A percentile compares a stretch with the other conserved stretches of the same genome.
Evolutionary conservation across 2,888 invertebrate species (phyloP).

Genomic region (Orthosia cruda): DNA sequence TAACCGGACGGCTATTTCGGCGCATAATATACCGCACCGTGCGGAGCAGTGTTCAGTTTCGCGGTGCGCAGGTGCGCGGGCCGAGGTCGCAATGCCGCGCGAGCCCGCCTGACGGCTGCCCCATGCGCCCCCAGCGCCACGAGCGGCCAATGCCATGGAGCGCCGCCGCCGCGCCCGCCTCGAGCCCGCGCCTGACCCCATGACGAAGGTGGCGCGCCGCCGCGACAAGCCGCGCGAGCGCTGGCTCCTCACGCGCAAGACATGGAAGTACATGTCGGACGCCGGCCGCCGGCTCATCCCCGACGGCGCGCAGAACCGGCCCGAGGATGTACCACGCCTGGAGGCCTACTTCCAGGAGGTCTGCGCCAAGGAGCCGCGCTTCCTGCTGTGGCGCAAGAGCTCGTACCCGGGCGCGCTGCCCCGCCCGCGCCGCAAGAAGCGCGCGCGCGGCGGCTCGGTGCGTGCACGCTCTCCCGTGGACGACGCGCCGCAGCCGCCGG

Average conservation of each 20-base stretch:
- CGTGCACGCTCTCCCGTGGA: constrained; percentile 93
- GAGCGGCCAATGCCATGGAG: constrained; percentile 78
- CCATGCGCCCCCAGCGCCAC: constrained; percentile 76
- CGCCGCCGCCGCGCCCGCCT: constrained; percentile 86
- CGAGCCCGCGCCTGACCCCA: constrained; percentile 89
- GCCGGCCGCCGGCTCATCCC: constrained; percentile 96
- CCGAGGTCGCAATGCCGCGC: constrained; percentile 77
- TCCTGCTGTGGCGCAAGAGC: constrained; percentile 96
- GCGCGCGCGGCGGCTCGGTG: constrained; percentile 93
- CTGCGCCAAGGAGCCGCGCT: constrained; percentile 95
- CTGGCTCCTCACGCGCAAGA: constrained; percentile 97
- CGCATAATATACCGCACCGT: constrained; percentile 87
- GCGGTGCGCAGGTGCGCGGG: constrained; percentile 88
- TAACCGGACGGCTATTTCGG: constrained; percentile 90
- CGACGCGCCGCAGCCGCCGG: constrained; percentile 89
- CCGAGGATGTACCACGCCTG: constrained; percentile 95
- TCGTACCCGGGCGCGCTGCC: constrained; percentile 95
- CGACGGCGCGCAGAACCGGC: constrained; percentile 94
- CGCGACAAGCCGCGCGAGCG: constrained; percentile 94
- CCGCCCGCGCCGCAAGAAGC: constrained; percentile 91
- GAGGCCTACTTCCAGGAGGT: constrained; percentile 97
- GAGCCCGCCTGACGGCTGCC: constrained; percentile 65
- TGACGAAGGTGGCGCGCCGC: constrained; percentile 92
- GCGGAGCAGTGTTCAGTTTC: constrained; percentile 87
- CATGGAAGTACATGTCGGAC: constrained; percentile 98